These are phyloP conservation scores for Emys orbicularis DNA, from an alignment of 2,797 vertebrate genomes.

Conservation along the genomic window DNA sequence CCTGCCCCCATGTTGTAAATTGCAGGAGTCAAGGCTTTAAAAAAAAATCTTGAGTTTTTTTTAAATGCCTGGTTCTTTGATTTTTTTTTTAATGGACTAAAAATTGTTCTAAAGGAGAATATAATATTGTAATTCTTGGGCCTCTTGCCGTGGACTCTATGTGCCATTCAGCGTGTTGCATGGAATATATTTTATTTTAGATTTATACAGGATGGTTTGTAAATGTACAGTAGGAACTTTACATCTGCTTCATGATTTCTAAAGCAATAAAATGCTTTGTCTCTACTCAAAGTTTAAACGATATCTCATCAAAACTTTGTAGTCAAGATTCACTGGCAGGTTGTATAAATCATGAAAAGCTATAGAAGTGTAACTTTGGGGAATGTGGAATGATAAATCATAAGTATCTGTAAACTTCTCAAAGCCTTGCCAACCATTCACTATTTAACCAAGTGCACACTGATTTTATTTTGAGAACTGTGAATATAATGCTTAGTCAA, in stretches of 20 bases:
- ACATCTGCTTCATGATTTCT: background rate
- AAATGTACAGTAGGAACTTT: background rate
- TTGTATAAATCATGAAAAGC: conserved; percentile 7
- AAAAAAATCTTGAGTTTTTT: background rate
- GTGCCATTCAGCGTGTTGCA: background rate
- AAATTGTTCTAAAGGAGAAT: background rate
- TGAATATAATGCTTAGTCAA: background rate
- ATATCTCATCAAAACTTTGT: background rate
- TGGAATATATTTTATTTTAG: background rate
- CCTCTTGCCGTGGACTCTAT: background rate
- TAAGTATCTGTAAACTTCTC: conserved; percentile 7
- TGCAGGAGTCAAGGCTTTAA: background rate
- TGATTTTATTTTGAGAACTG: background rate
- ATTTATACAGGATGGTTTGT: background rate
- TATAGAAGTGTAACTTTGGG: background rate
- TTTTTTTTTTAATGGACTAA: background rate
- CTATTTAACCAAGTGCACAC: background rate
- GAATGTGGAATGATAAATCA: background rate
- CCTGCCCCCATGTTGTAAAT: background rate
- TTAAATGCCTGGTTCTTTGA: background rate
- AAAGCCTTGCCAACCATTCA: background rate
- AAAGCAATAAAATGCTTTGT: background rate
- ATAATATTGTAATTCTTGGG: background rate
- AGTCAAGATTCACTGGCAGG: background rate
- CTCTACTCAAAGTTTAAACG: background rate